Conservation (phyloP, 2,797 vertebrate genomes). For the Balearica regulorum region DNA sequence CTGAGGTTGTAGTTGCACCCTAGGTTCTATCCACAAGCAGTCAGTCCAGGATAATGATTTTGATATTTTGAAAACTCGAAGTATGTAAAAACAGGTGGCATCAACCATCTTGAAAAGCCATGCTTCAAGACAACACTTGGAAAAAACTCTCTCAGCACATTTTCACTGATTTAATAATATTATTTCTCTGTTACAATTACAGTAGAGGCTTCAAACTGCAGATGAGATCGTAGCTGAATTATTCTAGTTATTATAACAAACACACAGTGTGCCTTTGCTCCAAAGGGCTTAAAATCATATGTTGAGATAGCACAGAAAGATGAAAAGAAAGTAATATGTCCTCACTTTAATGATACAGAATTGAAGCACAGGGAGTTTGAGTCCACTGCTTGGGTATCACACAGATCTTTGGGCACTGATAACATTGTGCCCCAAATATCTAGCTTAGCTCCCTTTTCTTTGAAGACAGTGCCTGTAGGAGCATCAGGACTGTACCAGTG, state of each 20-base stretch:
- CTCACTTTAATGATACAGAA: background rate
- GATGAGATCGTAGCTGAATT: background rate
- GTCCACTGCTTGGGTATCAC: background rate
- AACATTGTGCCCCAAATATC: background rate
- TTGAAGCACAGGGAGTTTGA: background rate
- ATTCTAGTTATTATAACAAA: background rate
- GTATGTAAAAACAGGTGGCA: background rate
- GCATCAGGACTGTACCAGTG: background rate
- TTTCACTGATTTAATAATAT: background rate
- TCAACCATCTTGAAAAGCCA: background rate
- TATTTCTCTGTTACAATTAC: background rate
- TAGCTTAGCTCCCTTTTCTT: background rate
- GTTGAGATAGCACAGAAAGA: background rate
- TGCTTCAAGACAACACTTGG: background rate
- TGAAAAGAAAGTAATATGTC: background rate
- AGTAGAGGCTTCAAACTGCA: background rate
- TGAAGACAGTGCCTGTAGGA: background rate
- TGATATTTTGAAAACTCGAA: background rate
- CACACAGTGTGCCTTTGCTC: background rate
- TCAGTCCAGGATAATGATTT: background rate
- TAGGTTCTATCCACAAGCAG: background rate
- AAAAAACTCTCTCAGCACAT: background rate
- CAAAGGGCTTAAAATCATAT: background rate
- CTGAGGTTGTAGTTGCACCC: background rate
- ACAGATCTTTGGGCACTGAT: background rate